Conservation (phyloP, 2,888 invertebrate species). For the Lasioglossum lativentre region DNA sequence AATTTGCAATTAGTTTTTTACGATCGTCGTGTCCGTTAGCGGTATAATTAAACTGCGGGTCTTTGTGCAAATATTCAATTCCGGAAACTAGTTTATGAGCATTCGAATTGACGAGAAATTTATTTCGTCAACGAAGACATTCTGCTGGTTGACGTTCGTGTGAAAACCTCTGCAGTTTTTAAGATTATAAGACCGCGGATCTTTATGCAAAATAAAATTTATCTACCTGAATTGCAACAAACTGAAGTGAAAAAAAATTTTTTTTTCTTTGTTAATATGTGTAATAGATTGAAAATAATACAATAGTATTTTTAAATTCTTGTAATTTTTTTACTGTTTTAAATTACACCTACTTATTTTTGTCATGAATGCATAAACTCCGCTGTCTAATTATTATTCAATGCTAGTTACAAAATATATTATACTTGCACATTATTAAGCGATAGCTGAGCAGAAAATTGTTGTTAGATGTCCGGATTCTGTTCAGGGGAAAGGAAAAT, state of each 20-base stretch:
- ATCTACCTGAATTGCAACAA: too few relatives aligned
- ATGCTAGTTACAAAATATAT: too few relatives aligned
- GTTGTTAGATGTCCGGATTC: not conserved
- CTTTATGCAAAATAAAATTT: too few relatives aligned
- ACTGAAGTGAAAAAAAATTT: too few relatives aligned
- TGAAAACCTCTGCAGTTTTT: not conserved
- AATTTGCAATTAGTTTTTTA: slow-evolving; percentile 8
- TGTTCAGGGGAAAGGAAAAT: not conserved
- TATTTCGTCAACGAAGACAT: not conserved
- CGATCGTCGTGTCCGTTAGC: not conserved
- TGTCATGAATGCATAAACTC: too few relatives aligned
- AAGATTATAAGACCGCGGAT: not conserved
- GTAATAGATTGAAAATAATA: too few relatives aligned
- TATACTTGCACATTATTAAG: too few relatives aligned
- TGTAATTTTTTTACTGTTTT: too few relatives aligned
- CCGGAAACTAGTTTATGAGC: not conserved
- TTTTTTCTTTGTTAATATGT: too few relatives aligned
- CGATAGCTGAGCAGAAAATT: not conserved
- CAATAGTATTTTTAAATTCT: too few relatives aligned
- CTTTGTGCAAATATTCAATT: not conserved
- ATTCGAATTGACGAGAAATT: not conserved
- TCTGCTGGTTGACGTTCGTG: not conserved
- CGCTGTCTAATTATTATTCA: not conserved
- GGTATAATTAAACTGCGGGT: not conserved
- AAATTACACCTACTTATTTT: too few relatives aligned